phyloP scores from a whole-genome alignment of 2,797 vertebrate genomes.

The Prionace glauca region DNA sequence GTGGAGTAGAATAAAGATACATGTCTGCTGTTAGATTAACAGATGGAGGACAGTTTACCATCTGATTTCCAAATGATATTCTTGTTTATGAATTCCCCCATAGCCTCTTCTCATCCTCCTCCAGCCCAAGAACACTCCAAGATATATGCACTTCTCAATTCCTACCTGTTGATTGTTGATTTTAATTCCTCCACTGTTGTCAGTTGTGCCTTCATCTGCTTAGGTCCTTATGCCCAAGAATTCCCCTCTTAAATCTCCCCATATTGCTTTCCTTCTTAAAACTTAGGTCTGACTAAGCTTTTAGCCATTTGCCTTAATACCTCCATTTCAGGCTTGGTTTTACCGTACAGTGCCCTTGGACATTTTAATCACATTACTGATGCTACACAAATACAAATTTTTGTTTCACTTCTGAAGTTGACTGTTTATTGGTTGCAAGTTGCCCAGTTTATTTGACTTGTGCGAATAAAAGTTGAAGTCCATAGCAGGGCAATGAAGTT shows the following conservation, averaged over 20 bases:
- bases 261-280: background rate
- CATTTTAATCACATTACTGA: background rate
- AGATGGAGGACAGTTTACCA: background rate
- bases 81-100: background rate
- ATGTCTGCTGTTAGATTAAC: background rate
- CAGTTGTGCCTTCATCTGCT: background rate
- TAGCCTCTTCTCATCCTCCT: background rate
- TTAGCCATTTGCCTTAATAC: background rate
- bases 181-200: background rate
- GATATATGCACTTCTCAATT: background rate
- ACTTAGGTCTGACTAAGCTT: background rate
- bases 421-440: background rate
- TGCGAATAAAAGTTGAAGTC: background rate
- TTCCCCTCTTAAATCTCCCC: background rate
- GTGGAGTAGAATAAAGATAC: background rate
- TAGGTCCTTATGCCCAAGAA: background rate
- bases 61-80: background rate
- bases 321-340: background rate
- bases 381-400: background rate
- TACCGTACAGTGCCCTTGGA: background rate
- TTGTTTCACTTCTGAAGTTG: background rate
- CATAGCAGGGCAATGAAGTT: background rate
- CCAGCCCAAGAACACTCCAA: background rate
- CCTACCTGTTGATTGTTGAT: background rate
- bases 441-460: background rate